Percentiles rank a stretch among this genome's conserved stretches.
Conservation (phyloP, 2,888 invertebrate genomes). For the Plebejus anna region DNA sequence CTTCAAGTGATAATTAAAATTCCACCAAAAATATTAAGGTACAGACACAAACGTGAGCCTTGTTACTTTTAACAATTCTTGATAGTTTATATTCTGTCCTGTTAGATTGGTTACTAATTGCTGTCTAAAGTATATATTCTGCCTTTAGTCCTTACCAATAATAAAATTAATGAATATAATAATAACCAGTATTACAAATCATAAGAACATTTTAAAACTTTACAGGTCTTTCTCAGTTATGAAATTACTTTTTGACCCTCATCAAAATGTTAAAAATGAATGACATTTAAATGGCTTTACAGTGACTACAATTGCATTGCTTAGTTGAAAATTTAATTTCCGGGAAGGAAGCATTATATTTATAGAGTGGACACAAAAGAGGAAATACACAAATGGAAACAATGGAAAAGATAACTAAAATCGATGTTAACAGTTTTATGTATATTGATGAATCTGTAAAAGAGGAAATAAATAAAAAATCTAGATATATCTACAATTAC, state of each 20-base stretch:
- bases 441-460: not conserved
- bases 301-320: not conserved
- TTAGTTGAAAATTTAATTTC: conserved; percentile 11
- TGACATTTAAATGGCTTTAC: not conserved
- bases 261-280: not conserved
- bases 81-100: no score
- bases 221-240: not conserved
- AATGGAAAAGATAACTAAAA: conserved; percentile 13
- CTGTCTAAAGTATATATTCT: not conserved
- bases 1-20: not conserved
- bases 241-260: not conserved
- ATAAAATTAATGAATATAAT: not conserved
- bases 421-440: not conserved
- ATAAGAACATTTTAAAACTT: no score
- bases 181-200: no score
- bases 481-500: not conserved
- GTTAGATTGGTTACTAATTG: not conserved
- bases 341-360: conserved; percentile 12
- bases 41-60: no score
- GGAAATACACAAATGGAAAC: conserved; percentile 7
- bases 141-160: not conserved
- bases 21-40: no score
- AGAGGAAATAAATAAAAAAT: not conserved
- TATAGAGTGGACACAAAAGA: conserved; percentile 13
- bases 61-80: no score